Percentiles rank a stretch among this genome's conserved stretches.
Evolutionary conservation across 2,797 vertebrate species (phyloP).

Genomic region (Anguilla obscura): DNA sequence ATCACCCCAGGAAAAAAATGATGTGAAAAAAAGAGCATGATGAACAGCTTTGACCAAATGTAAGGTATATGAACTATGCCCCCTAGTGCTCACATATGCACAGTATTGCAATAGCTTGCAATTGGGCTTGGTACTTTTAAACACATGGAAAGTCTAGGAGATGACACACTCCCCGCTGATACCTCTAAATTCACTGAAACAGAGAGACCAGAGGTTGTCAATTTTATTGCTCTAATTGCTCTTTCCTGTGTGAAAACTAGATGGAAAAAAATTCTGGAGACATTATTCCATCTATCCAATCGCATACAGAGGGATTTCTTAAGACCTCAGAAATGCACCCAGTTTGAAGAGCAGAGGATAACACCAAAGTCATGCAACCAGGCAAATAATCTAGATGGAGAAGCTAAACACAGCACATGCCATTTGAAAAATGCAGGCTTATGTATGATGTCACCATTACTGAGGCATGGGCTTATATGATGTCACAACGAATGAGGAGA

Average conservation of each 20-base stretch:
- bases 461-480: not conserved
- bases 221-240: not conserved
- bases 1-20: not conserved
- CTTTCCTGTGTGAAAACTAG: not conserved
- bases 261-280: not conserved
- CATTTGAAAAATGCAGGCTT: not conserved
- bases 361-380: not conserved
- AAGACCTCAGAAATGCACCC: not conserved
- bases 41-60: constrained; percentile 4
- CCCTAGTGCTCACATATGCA: constrained; percentile 65
- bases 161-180: not conserved
- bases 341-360: not conserved
- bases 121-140: not conserved
- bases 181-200: not conserved
- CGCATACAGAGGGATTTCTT: not conserved
- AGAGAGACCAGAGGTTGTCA: not conserved
- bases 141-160: not conserved
- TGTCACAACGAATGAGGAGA: not conserved
- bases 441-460: not conserved
- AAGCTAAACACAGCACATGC: not conserved
- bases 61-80: constrained; percentile 63
- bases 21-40: not conserved
- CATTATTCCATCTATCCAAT: not conserved
- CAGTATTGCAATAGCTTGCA: constrained; percentile 35
- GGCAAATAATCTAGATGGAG: not conserved